phyloP scores from a whole-genome alignment of 1,140 invertebrate species.

The Pararge aegeria region DNA sequence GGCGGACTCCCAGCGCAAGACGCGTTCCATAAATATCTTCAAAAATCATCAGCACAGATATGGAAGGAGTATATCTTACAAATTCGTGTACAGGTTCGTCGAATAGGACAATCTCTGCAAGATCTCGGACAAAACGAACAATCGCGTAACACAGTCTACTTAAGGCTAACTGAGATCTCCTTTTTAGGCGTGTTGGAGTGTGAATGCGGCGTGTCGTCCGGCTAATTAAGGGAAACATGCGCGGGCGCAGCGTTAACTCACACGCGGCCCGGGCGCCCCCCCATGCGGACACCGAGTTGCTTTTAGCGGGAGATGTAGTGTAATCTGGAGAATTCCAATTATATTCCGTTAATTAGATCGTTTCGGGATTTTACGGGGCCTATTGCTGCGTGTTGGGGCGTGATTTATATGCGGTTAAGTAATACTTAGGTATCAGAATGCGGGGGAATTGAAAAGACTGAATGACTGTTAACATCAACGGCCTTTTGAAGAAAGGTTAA shows the following conservation, averaged over 20 bases:
- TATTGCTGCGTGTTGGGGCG: constrained; percentile 8
- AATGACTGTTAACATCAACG: not conserved
- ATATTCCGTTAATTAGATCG: constrained; percentile 66
- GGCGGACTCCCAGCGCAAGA: no score
- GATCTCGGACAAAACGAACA: constrained; percentile 42
- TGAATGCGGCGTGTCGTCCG: constrained; percentile 60
- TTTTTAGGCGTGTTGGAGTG: constrained; percentile 60
- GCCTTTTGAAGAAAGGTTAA: not conserved
- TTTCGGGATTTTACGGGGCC: constrained; percentile 35
- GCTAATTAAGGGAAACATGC: constrained; percentile 74
- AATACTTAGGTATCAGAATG: not conserved
- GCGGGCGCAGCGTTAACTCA: constrained; percentile 68
- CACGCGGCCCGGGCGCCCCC: constrained; percentile 47
- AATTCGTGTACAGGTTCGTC: not conserved
- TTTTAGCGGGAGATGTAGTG: constrained; percentile 65
- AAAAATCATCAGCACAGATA: not conserved
- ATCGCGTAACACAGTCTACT: constrained; percentile 48
- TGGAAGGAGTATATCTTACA: not conserved
- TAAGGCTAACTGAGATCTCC: constrained; percentile 69
- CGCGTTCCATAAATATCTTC: no score
- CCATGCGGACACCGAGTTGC: constrained; percentile 60
- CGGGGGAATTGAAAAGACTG: not conserved
- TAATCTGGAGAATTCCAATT: constrained; percentile 68
- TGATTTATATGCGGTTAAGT: constrained; percentile 9
- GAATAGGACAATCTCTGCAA: constrained; percentile 24